Evolutionary conservation across 2,888 invertebrate species (phyloP), one percentile per base, ranked within the genome.

Genomic region (Latrodectus hesperus): DNA sequence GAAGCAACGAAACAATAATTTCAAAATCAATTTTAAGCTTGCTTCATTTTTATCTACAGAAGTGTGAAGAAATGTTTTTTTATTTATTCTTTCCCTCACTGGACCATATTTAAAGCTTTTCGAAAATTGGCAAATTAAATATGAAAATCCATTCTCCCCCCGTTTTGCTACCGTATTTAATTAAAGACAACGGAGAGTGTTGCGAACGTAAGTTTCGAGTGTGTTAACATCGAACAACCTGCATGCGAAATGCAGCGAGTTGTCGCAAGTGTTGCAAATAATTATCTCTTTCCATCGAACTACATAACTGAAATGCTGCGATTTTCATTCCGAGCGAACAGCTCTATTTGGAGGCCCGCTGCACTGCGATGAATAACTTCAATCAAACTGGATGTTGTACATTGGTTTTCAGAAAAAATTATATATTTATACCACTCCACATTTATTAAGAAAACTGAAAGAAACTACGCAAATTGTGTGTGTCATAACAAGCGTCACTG

Each of bases 241-340:
- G 81, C 74, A 81, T 74, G 68, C 67, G 52, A 81, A 74, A 79
- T 55, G 26, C 53, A 26, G 49, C 22, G 53, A 74, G 67, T 26
- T 74, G 74, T 81, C 74, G 74, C 81, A 81, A 81, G 81, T 74
- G 74, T 81, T 81, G 74, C 70, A 81, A 81, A 74, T 81, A 70
- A 81, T 74, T 67, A 74, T 81, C 81, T 81, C 81, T 67, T 67
- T 79, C 70, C 77, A 77, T 68, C 67, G 68, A n/a, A 22, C 17
- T 68, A 26, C 53, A 68, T 52, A 53, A 67, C 67, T 68, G 77
- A 67, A 77, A 68, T 68, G 68, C 68, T 51, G 22, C 26, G 14
- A 68, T 67, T 77, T 77, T 77, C 77, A 77, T 68, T 77, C 17
- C 22, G 52, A 77, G 68, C 52, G 67, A 67, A 68, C 68, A 53